Evolutionary conservation across 2,888 invertebrate genomes (phyloP).

Genomic region (Lamellibrachia columna): DNA sequence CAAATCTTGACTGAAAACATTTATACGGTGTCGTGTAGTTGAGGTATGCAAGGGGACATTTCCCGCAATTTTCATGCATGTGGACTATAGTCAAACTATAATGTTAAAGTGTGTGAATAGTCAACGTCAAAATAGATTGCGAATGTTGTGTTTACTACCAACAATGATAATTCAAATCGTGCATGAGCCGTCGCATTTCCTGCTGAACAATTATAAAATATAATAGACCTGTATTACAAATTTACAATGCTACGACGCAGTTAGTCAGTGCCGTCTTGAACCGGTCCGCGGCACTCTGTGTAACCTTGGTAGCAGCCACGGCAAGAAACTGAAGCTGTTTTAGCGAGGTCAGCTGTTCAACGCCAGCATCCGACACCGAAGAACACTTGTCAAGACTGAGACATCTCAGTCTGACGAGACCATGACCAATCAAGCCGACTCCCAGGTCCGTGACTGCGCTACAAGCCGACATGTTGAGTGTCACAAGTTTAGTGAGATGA

Average conservation of each 20-base stretch:
- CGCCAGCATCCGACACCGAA: background rate
- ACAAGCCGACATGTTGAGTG: background rate
- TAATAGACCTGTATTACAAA: background rate
- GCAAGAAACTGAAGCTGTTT: background rate
- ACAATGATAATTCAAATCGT: background rate
- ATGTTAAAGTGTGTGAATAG: background rate
- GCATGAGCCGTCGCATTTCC: background rate
- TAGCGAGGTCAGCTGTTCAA: constrained; percentile 1
- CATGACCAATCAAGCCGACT: background rate
- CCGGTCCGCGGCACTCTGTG: background rate
- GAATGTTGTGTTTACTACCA: background rate
- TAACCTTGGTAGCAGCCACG: background rate
- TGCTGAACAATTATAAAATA: background rate
- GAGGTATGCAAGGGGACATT: no score
- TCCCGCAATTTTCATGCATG: no score
- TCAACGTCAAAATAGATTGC: background rate
- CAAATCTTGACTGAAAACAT: no score
- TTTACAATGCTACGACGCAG: background rate
- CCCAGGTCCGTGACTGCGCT: background rate
- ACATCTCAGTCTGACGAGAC: background rate
- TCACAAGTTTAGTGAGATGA: background rate
- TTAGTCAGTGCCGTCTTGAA: background rate
- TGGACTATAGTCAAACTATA: background rate
- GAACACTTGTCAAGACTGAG: background rate
- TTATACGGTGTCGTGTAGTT: no score